phyloP scores from a whole-genome alignment of 2,888 invertebrate genomes.

The Xylota sylvarum region DNA sequence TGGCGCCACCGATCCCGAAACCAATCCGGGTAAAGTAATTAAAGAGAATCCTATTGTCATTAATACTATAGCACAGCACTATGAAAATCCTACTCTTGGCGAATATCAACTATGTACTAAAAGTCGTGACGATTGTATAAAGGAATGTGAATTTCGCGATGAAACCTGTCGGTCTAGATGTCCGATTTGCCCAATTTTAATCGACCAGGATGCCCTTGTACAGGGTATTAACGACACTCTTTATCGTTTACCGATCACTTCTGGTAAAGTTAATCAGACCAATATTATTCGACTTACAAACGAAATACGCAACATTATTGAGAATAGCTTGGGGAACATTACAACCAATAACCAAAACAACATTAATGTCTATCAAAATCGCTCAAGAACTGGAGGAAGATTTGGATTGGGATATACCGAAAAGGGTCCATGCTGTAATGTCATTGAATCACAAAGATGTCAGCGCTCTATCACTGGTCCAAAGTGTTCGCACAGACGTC shows the following conservation, averaged over 20 bases:
- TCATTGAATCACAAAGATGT: slow-evolving; percentile 79
- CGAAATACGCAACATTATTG: slow-evolving; percentile 81
- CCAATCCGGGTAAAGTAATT: not conserved
- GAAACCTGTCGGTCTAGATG: slow-evolving; percentile 78
- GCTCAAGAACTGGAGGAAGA: slow-evolving; percentile 81
- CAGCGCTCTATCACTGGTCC: slow-evolving; percentile 65
- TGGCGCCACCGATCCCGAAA: not conserved
- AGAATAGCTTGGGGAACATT: slow-evolving; percentile 79
- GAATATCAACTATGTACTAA: slow-evolving; percentile 80
- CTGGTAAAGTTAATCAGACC: slow-evolving; percentile 79
- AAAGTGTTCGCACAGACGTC: slow-evolving; percentile 79
- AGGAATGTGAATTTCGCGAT: slow-evolving; percentile 68
- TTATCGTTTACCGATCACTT: slow-evolving; percentile 61
- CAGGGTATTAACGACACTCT: slow-evolving; percentile 82
- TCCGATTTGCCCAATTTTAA: slow-evolving; percentile 81
- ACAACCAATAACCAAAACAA: slow-evolving; percentile 80
- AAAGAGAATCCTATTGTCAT: slow-evolving; percentile 79
- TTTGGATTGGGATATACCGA: slow-evolving; percentile 83
- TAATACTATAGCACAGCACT: slow-evolving; percentile 80
- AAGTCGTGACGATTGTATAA: slow-evolving; percentile 79
- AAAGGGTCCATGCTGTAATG: slow-evolving; percentile 82
- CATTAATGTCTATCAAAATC: slow-evolving; percentile 81
- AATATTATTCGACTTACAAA: slow-evolving; percentile 82
- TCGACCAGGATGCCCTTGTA: slow-evolving; percentile 80
- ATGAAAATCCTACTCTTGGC: slow-evolving; percentile 81